A percentile compares a stretch with the other conserved stretches of the same genome.
Evolutionary conservation across 2,797 vertebrate genomes (phyloP).

Genomic region (Chaetophractus vellerosus): DNA sequence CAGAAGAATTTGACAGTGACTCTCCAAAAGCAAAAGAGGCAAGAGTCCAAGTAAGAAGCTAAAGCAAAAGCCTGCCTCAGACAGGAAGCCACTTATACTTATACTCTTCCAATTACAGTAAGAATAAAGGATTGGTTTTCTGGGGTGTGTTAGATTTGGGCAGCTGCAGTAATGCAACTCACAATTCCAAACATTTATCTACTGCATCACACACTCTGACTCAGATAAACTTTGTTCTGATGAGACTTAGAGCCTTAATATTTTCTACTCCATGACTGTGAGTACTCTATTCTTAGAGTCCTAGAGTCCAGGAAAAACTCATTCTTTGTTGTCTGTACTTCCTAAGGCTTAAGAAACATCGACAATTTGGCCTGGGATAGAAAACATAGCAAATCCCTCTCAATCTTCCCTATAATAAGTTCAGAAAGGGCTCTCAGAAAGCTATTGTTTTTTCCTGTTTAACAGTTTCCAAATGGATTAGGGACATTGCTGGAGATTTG

Average conservation of each 20-base stretch:
- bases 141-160: not conserved
- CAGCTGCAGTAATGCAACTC: not conserved
- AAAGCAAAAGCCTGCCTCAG: not conserved
- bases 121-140: not conserved
- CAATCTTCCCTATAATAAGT: not conserved
- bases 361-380: not conserved
- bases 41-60: not conserved
- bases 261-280: not conserved
- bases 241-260: not conserved
- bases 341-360: not conserved
- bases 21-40: not conserved
- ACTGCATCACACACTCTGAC: not conserved
- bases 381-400: not conserved
- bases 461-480: not conserved
- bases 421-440: not conserved
- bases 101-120: not conserved
- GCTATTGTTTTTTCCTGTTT: not conserved
- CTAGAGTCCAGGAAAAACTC: not conserved
- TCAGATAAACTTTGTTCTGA: constrained; percentile 11
- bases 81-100: not conserved
- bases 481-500: not conserved
- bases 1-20: not conserved
- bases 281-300: not conserved
- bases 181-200: not conserved
- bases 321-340: not conserved